Base-by-base conservation (phyloP, 2,888 invertebrate species). In the Rosalia funebris region DNA sequence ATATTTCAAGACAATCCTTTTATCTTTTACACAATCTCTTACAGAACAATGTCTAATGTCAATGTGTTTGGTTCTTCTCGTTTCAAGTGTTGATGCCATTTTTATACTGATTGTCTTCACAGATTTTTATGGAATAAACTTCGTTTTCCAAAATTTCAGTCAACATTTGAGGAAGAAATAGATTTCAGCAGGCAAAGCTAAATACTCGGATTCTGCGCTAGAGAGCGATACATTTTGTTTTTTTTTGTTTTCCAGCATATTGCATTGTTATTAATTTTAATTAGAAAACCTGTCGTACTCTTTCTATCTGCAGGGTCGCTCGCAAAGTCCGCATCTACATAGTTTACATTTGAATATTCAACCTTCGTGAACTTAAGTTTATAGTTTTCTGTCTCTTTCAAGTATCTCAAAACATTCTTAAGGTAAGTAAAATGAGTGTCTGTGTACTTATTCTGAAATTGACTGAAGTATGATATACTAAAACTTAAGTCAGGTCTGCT, bases 81-180 rank as follows among this genome's bases (percentile, higher is more conserved):
- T 63, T 57, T 68, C 65, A n/a, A 63, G 36, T 12, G 63, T 68
- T n/a, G 36, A 32, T 5, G 62, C 63, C 48, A 65, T 68, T 54
- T 62, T 66, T 39, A 62, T 65, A 20, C 42, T 61, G 47, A 39
- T 61, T 61, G 41, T 58, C 58, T 31, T 63, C 60, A 54, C 14
- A 57, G n/a, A 62, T 42, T 9, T 25, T 44, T 14, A 62, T 45
- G 15, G 60, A 59, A 59, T 32, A 59, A 25, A n/a, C n/a, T n/a
- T 62, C 34, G n/a, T 9, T 10, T 34, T 57, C 47, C 10, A 59
- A 57, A 9, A 62, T 44, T 20, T 25, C 25, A 5, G 25, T 25
- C 9, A 25, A 25, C 25, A 25, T 25, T 9, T 25, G 25, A 5
- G 25, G 4, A 25, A 25, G 3, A 25, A 25, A 25, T n/a, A n/a